Evolutionary conservation across 2,113 vertebrate species (phyloP).

Genomic region (Stictonetta naevosa): DNA sequence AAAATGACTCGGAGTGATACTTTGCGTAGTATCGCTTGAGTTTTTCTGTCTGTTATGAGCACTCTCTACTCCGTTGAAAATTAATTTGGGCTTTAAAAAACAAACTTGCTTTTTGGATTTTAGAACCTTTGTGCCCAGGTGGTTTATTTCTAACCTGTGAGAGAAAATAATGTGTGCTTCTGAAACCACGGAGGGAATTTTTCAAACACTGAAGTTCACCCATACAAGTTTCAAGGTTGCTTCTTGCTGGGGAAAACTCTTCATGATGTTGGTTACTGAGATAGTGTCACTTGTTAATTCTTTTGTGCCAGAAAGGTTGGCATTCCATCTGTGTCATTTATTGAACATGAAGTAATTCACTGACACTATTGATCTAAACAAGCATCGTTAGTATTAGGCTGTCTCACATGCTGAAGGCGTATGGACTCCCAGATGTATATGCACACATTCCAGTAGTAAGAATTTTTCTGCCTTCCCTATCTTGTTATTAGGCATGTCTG

Average conservation of each 20-base stretch:
- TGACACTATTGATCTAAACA: background rate
- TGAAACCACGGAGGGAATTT: background rate
- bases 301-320: background rate
- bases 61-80: background rate
- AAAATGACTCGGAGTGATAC: background rate
- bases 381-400: background rate
- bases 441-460: background rate
- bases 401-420: background rate
- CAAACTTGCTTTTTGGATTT: background rate
- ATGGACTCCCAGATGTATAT: fast-evolving
- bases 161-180: background rate
- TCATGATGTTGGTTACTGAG: background rate
- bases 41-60: background rate
- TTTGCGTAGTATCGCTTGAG: background rate
- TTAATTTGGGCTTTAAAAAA: background rate
- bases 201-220: background rate
- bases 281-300: background rate
- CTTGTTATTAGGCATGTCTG: background rate
- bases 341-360: background rate
- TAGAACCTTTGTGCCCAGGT: background rate
- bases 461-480: background rate
- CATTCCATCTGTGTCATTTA: background rate
- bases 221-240: background rate
- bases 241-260: background rate
- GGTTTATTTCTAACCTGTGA: background rate